Conservation (phyloP, 2,797 vertebrate genomes). For the Liasis olivaceus region DNA sequence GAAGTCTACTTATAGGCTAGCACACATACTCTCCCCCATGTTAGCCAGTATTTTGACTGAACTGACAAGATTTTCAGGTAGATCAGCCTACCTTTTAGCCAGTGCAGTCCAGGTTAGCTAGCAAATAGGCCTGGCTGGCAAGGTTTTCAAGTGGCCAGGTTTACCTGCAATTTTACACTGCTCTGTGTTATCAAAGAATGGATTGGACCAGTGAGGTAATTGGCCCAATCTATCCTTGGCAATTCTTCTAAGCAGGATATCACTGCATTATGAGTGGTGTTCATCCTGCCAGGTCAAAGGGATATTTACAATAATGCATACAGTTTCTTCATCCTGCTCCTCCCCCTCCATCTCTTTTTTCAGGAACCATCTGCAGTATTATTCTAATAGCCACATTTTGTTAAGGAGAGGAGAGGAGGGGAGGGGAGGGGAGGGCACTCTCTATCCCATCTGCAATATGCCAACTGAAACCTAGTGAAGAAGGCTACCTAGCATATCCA, state of each 20-base stretch:
- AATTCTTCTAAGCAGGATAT: not conserved
- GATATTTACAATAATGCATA: not conserved
- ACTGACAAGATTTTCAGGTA: not conserved
- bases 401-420: no score
- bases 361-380: not conserved
- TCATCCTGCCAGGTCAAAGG: not conserved
- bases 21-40: not conserved
- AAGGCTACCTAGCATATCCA: not conserved
- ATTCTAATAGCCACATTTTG: not conserved
- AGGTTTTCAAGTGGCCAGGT: not conserved
- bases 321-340: not conserved
- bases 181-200: not conserved
- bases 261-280: not conserved
- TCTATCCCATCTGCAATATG: not conserved
- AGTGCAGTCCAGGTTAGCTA: not conserved
- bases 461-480: not conserved
- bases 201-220: not conserved
- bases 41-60: not conserved
- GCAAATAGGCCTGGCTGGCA: not conserved
- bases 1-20: not conserved
- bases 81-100: not conserved
- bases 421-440: not conserved
- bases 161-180: not conserved
- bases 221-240: not conserved
- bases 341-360: not conserved